Percentiles rank a stretch among this genome's conserved stretches.
phyloP scores from a whole-genome alignment of 2,113 vertebrate species.

The Bos taurus region DNA sequence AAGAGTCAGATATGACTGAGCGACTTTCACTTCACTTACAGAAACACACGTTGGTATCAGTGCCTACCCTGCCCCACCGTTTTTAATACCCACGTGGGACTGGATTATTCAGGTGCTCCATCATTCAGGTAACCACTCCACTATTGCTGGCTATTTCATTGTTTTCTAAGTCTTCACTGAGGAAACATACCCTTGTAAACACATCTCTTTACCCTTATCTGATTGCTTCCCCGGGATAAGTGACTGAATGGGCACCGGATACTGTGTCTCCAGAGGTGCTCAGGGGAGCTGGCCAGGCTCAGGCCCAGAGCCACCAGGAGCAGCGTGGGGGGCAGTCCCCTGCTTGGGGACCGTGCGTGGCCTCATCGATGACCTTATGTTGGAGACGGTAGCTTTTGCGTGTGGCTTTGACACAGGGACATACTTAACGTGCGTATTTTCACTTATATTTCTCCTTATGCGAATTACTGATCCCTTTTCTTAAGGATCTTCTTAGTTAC shows the following conservation, averaged over 20 bases:
- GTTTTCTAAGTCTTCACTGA: neutral
- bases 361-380: fast-evolving
- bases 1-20: neutral
- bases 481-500: fast-evolving
- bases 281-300: fast-evolving
- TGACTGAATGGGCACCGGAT: fast-evolving
- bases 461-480: fast-evolving
- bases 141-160: fast-evolving
- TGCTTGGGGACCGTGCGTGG: fast-evolving
- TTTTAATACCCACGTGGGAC: fast-evolving
- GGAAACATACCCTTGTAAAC: no score
- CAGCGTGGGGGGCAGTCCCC: fast-evolving
- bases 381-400: fast-evolving
- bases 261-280: fast-evolving
- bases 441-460: fast-evolving
- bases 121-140: fast-evolving
- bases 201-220: neutral
- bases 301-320: fast-evolving
- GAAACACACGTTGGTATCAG: fast-evolving
- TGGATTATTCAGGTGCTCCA: fast-evolving
- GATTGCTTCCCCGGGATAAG: neutral
- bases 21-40: neutral
- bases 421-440: fast-evolving
- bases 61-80: fast-evolving
- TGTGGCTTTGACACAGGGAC: no score